Percentiles rank a stretch among this genome's conserved stretches.
Conservation (phyloP, 2,113 vertebrate species). For the Dicrurus megarhynchus region DNA sequence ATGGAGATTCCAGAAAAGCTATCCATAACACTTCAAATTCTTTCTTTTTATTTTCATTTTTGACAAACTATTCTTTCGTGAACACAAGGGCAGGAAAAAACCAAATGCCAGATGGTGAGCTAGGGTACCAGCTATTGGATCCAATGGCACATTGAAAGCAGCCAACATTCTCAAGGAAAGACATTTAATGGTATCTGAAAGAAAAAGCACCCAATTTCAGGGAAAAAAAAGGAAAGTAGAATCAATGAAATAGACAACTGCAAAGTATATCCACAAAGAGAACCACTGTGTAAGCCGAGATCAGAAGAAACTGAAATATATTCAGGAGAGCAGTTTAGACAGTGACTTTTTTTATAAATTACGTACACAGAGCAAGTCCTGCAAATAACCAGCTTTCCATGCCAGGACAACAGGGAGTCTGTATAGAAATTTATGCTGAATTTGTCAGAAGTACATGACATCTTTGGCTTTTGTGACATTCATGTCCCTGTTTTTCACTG, state of each 20-base stretch:
- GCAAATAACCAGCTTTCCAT: not conserved
- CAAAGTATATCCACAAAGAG: not conserved
- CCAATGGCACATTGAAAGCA: not conserved
- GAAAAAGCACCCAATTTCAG: not conserved
- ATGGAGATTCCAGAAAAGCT: conserved; percentile 10
- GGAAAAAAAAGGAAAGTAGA: not conserved
- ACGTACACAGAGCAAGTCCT: not conserved
- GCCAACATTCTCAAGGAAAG: conserved; percentile 28
- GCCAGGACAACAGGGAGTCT: not conserved
- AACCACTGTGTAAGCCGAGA: not conserved
- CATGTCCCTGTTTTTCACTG: not conserved
- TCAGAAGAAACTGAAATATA: not conserved
- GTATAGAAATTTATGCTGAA: not conserved
- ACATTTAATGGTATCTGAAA: conserved; percentile 7
- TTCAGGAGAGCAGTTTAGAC: not conserved
- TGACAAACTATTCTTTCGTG: conserved; percentile 24
- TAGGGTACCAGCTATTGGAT: conserved; percentile 27
- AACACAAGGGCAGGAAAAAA: conserved; percentile 50
- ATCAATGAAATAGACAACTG: not conserved
- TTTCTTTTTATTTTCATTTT: conserved; percentile 41
- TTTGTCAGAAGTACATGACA: not conserved
- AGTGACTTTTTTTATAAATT: not conserved
- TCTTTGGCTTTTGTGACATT: not conserved
- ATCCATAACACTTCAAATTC: not conserved
- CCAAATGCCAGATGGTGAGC: conserved; percentile 37